These are phyloP conservation scores for Dryococelus australis DNA, from an alignment of 2,888 invertebrate species.

Conservation along the genomic window DNA sequence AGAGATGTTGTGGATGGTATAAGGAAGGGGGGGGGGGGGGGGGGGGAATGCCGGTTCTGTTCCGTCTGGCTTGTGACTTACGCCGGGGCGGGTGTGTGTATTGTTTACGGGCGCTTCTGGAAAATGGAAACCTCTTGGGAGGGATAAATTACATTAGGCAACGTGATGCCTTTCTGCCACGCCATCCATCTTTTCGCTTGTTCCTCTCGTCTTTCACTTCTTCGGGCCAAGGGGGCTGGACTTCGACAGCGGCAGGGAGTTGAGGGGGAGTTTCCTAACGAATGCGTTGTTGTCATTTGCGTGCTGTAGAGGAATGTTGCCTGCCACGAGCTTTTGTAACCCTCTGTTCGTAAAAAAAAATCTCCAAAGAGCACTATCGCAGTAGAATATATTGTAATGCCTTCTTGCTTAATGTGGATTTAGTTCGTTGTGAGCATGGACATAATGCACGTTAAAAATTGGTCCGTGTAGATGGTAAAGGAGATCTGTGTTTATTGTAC, in stretches of 20 bases:
- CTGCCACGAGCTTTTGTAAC: too few species aligned
- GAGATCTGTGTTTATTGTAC: too few species aligned
- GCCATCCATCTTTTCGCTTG: background rate
- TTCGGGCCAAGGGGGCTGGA: too few species aligned
- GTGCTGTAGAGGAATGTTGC: background rate
- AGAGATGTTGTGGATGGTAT: too few species aligned
- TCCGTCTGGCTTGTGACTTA: background rate
- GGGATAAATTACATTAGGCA: constrained; percentile 9
- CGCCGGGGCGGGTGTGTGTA: background rate
- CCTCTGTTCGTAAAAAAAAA: too few species aligned
- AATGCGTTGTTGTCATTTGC: background rate
- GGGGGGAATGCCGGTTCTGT: background rate
- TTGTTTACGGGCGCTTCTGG: background rate
- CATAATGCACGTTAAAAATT: too few species aligned
- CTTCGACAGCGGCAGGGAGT: background rate
- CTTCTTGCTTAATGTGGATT: too few species aligned
- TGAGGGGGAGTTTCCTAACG: background rate
- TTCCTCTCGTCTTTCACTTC: background rate
- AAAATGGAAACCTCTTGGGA: background rate
- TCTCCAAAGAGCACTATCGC: too few species aligned
- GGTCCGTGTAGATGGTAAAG: too few species aligned
- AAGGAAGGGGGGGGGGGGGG: background rate
- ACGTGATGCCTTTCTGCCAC: background rate
- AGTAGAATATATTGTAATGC: too few species aligned
- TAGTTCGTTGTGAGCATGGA: too few species aligned